phyloP scores from a whole-genome alignment of 2,888 invertebrate species.

The Platycnemis pennipes region DNA sequence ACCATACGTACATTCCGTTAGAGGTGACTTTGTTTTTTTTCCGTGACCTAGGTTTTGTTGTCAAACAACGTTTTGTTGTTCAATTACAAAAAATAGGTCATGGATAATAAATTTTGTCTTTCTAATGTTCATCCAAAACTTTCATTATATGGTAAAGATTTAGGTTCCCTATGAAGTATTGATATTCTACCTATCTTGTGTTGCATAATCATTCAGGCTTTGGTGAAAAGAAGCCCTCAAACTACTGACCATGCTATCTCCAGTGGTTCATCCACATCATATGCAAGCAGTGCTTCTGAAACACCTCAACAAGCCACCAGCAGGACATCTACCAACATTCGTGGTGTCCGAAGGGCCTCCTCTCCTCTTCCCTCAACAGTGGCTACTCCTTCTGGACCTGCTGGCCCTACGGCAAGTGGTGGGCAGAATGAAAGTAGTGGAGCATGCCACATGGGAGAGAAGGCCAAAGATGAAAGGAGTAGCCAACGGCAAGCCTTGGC shows the following conservation, averaged over 20 bases:
- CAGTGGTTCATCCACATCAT: constrained; percentile 52
- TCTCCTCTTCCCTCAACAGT: constrained; percentile 47
- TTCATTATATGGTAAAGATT: too few relatives aligned
- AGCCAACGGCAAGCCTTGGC: constrained; percentile 79
- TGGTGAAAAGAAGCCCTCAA: constrained; percentile 84
- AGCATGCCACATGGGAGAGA: constrained; percentile 75
- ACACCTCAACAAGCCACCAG: constrained; percentile 25
- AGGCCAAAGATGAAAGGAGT: constrained; percentile 79
- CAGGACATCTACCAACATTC: neutral
- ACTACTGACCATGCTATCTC: constrained; percentile 72
- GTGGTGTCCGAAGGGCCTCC: constrained; percentile 36
- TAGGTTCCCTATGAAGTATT: too few relatives aligned
- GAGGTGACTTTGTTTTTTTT: too few relatives aligned
- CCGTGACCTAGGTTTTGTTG: too few relatives aligned
- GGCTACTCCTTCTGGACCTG: constrained; percentile 82
- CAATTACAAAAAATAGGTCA: too few relatives aligned
- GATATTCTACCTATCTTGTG: too few relatives aligned
- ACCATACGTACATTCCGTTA: too few relatives aligned
- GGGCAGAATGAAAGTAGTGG: constrained; percentile 75
- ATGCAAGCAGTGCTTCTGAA: constrained; percentile 21
- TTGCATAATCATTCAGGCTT: constrained; percentile 77
- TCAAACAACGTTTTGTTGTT: too few relatives aligned
- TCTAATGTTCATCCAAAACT: too few relatives aligned
- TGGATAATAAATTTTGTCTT: too few relatives aligned
- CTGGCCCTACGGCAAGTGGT: constrained; percentile 79